Evolutionary conservation across 2,888 invertebrate genomes (phyloP).

Genomic region (Chrysolina haemoptera): DNA sequence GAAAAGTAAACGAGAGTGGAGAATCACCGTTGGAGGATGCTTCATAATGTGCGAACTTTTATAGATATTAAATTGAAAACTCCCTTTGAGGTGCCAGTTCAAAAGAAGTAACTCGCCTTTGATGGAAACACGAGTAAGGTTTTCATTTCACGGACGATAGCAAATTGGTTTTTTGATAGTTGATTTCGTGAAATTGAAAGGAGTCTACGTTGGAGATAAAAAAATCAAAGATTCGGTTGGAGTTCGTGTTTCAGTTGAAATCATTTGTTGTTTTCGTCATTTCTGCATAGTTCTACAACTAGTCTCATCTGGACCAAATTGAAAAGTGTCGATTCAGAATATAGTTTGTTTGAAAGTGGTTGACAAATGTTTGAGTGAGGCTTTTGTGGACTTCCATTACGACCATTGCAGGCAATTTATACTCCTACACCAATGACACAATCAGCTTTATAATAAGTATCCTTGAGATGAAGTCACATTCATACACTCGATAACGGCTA

Average conservation of each 20-base stretch:
- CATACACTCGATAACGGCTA: too few relatives aligned
- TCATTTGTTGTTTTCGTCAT: neutral
- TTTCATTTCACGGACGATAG: constrained; percentile 36
- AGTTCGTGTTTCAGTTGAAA: neutral
- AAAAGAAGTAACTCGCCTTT: constrained; percentile 49
- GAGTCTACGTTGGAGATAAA: neutral
- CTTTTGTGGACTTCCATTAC: too few relatives aligned
- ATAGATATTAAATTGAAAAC: constrained; percentile 62
- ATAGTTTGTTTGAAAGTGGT: too few relatives aligned
- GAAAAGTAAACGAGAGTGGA: constrained; percentile 39
- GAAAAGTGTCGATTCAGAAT: too few relatives aligned
- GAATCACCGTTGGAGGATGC: constrained; percentile 43
- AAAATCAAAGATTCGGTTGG: neutral
- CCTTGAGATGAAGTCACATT: too few relatives aligned
- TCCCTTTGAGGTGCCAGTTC: constrained; percentile 48
- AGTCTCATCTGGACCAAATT: neutral
- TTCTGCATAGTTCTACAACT: neutral
- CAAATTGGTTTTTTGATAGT: constrained; percentile 42
- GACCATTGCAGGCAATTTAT: too few relatives aligned
- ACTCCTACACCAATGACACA: too few relatives aligned
- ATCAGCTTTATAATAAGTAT: too few relatives aligned
- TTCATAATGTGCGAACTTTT: constrained; percentile 55
- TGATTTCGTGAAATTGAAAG: constrained; percentile 34
- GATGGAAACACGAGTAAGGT: constrained; percentile 37
- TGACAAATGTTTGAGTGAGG: too few relatives aligned